Percentiles rank a stretch among this genome's conserved stretches.
These are phyloP conservation scores for Graptemys geographica DNA, from an alignment of 2,797 vertebrate species.

Conservation along the genomic window DNA sequence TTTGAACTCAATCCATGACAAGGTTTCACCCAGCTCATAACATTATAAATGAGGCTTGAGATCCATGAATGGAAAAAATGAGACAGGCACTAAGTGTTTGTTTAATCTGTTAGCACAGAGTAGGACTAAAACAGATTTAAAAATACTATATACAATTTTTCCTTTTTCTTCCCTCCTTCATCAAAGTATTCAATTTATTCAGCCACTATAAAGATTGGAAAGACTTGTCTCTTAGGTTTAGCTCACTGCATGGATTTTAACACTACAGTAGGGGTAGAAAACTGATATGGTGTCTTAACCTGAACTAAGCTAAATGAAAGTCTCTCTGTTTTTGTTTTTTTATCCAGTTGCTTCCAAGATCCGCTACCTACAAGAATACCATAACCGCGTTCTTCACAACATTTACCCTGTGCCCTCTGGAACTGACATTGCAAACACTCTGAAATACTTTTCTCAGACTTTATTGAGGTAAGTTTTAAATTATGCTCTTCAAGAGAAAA, in stretches of 20 bases:
- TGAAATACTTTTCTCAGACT: constrained; percentile 99
- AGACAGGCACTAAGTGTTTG: background rate
- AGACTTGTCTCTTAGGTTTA: background rate
- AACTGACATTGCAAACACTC: constrained; percentile 99
- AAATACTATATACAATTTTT: background rate
- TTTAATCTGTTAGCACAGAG: background rate
- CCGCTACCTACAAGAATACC: constrained; percentile 99
- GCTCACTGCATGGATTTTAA: background rate
- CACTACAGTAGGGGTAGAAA: background rate
- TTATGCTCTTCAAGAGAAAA: constrained; percentile 74
- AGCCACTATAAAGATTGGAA: background rate
- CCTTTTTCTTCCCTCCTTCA: background rate
- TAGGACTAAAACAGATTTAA: background rate
- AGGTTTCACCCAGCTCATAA: background rate
- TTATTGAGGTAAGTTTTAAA: constrained; percentile 97
- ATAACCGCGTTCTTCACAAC: constrained; percentile 99
- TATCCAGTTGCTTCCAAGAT: constrained; percentile 99
- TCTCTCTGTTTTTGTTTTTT: constrained; percentile 69
- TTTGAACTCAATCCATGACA: background rate
- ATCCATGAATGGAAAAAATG: background rate
- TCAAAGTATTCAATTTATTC: background rate
- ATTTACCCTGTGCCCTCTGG: constrained; percentile 99
- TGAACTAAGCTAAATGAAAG: constrained; percentile 56
- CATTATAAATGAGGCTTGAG: constrained; percentile 10
- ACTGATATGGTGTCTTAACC: background rate